Base-by-base conservation (phyloP, 2,797 vertebrate species). In the Sebastes steindachneri region DNA sequence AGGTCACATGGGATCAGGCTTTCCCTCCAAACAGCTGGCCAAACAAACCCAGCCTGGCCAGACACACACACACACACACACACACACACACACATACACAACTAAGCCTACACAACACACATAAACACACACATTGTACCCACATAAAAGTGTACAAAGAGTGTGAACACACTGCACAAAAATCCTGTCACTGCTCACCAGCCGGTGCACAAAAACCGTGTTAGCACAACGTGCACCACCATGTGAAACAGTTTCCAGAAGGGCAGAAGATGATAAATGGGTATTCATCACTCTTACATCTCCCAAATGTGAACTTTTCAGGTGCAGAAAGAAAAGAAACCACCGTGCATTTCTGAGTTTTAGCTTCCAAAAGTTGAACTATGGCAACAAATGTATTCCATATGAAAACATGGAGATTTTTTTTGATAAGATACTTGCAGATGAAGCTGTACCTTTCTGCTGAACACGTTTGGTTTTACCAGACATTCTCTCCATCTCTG, bases 21-120 rank as follows among this genome's bases (percentile, higher is more conserved):
- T 94, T 95, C 90, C 89, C 94, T 95, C 80, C 88, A 90, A 95
- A 95, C 96, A 96, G 95, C 95, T 96, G 95, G 94, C 83, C 87
- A 95, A 95, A 96, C 91, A 96, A 88, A 89, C 80, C 68, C 67
- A 80, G 60, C 82, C 78, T 60, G 76, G 83, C 14, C 37, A 51
- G 55, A 68, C 55, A 71, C 53, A 35, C 79, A 66, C 72, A 57
- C 15, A 70, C 55, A 71, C 53, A 70, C 68, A 62, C 57, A 68
- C 55, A 71, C 54, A 70, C 69, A 63, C 64, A 69, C 57, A 66
- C 67, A 60, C 57, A 72, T 5, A 68, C 37, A 21, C 19, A 48
- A 45, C 41, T 45, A 45, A 19, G 26, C 76, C 59, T n/a, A 75
- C 66, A 41, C 59, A 65, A 77, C 26, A 37, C 79, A 67, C 73